Conservation (phyloP, 2,113 vertebrate species). For the Tachysurus vachellii region DNA sequence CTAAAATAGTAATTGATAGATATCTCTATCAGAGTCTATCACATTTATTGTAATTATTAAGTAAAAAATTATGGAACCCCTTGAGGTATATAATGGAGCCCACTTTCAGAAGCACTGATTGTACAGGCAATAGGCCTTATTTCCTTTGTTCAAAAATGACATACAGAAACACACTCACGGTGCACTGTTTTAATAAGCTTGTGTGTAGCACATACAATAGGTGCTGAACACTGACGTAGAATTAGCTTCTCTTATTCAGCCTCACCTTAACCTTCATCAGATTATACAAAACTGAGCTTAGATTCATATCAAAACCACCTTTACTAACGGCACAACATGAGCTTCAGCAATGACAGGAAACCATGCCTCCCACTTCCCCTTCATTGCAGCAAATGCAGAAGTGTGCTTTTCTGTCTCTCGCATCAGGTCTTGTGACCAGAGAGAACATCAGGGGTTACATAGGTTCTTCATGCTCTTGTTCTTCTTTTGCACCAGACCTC, state of each 20-base stretch:
- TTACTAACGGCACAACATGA: background rate
- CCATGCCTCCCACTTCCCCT: constrained; percentile 65
- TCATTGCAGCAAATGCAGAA: constrained; percentile 63
- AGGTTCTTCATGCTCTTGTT: constrained; percentile 35
- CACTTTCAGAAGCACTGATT: background rate
- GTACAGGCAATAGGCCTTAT: background rate
- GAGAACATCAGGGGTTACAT: constrained; percentile 24
- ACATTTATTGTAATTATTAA: background rate
- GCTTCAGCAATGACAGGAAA: constrained; percentile 58
- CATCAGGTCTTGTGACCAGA: constrained; percentile 41
- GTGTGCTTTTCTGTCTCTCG: constrained; percentile 47
- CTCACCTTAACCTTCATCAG: background rate
- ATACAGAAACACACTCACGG: background rate
- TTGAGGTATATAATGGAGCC: background rate
- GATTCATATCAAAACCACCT: background rate
- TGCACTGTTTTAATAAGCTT: background rate
- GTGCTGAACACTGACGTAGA: background rate
- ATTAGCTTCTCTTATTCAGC: background rate
- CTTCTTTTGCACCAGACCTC: constrained; percentile 34
- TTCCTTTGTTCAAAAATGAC: background rate
- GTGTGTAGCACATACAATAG: background rate
- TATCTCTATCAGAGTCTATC: background rate
- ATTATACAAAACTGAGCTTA: background rate
- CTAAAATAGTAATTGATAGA: background rate
- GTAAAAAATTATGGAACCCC: background rate